Conservation (phyloP, 2,888 invertebrate genomes). For the Monochamus alternatus region DNA sequence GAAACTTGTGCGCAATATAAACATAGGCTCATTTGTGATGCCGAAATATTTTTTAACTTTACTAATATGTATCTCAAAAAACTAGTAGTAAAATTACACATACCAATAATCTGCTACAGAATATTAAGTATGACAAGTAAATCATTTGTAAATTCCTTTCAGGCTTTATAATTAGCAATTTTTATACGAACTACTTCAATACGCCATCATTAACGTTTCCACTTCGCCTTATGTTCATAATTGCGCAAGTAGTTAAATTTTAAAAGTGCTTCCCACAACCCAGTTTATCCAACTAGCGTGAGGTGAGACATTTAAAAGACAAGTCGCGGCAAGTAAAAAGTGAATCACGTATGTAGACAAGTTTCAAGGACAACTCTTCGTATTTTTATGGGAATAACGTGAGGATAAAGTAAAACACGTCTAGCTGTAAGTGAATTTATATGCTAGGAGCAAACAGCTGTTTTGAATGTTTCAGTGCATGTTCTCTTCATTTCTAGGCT, state of each 20-base stretch:
- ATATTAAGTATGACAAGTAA: no score
- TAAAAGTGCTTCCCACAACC: conserved; percentile 40
- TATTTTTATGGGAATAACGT: conserved; percentile 12
- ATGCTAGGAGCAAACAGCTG: no score
- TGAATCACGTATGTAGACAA: conserved; percentile 45
- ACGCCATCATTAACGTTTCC: not conserved
- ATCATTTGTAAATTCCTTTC: no score
- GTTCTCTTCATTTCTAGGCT: no score
- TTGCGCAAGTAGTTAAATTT: not conserved
- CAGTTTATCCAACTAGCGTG: conserved; percentile 47
- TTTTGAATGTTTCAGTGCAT: no score
- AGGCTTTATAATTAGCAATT: no score
- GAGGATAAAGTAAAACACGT: conserved; percentile 13
- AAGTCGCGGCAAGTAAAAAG: conserved; percentile 46
- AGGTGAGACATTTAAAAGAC: conserved; percentile 46
- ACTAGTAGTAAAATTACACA: no score
- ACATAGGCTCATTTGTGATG: no score
- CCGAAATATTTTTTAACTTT: no score
- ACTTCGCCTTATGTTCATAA: not conserved
- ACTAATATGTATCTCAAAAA: no score
- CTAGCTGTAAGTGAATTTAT: not conserved
- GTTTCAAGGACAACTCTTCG: conserved; percentile 38
- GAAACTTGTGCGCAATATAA: no score
- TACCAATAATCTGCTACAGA: no score
- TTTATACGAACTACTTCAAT: not conserved